These are phyloP conservation scores for Euura saliciscinereae DNA, from an alignment of 1,140 invertebrate species.

Conservation along the genomic window DNA sequence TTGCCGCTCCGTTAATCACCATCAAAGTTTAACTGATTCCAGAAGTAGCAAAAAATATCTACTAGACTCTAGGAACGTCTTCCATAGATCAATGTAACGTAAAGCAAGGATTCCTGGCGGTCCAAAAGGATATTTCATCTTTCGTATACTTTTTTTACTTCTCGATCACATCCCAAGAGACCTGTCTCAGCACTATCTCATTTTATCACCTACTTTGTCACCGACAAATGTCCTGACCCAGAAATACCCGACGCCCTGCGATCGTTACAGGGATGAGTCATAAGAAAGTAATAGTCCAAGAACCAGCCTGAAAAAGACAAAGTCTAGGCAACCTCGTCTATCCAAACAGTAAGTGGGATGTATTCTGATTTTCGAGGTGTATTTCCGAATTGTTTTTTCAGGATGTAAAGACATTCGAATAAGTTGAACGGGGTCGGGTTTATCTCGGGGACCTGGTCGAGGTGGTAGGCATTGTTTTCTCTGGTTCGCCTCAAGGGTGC, in stretches of 20 bases:
- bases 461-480: conserved; percentile 44
- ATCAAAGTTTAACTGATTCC: too few relatives aligned
- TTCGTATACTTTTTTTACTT: background rate
- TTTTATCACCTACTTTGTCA: conserved; percentile 13
- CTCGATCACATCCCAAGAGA: conserved; percentile 2
- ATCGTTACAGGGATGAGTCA: background rate
- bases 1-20: too few relatives aligned
- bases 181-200: background rate
- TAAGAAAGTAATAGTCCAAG: background rate
- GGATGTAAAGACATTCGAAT: background rate
- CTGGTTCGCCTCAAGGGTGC: conserved; percentile 48
- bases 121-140: too few relatives aligned
- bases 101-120: too few relatives aligned
- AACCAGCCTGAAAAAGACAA: too few relatives aligned
- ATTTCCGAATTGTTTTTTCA: background rate
- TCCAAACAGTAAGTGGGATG: background rate
- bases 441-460: conserved; percentile 26
- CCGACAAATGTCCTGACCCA: background rate
- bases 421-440: background rate
- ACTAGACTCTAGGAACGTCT: too few relatives aligned
- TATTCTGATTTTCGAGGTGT: background rate
- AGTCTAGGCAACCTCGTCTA: background rate
- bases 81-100: too few relatives aligned
- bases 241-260: background rate
- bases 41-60: too few relatives aligned